Conservation (phyloP, 2,888 invertebrate genomes). For the Mythimna ferrago region DNA sequence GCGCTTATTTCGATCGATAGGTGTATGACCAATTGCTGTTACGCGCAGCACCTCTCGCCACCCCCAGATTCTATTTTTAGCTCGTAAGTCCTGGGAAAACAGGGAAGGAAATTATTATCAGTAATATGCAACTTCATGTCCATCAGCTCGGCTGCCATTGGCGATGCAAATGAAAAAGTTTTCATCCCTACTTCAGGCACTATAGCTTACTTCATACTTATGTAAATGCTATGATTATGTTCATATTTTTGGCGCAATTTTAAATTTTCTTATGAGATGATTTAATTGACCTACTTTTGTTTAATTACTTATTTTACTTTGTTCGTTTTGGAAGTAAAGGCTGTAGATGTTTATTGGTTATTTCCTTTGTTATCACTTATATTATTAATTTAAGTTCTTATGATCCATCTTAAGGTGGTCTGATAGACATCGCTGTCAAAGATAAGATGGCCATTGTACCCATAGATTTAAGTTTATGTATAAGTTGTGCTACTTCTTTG, state of each 20-base stretch:
- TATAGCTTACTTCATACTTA: neutral
- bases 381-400: neutral
- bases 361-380: neutral
- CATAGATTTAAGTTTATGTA: too few species aligned
- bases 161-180: constrained; percentile 28
- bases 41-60: constrained; percentile 52
- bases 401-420: too few species aligned
- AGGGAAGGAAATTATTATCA: constrained; percentile 49
- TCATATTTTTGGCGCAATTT: neutral
- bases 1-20: constrained; percentile 58
- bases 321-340: too few species aligned
- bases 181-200: neutral
- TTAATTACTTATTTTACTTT: neutral
- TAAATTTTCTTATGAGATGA: neutral
- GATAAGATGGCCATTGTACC: too few species aligned
- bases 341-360: neutral
- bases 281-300: neutral
- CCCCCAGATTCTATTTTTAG: constrained; percentile 57
- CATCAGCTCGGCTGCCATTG: constrained; percentile 5
- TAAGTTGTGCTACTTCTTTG: too few species aligned
- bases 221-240: neutral
- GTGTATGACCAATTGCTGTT: constrained; percentile 57
- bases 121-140: constrained; percentile 42
- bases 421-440: too few species aligned
- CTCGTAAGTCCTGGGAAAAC: constrained; percentile 44